Percentiles rank a stretch among this genome's conserved stretches.
phyloP scores from a whole-genome alignment of 2,113 vertebrate genomes.

The Dascyllus trimaculatus region DNA sequence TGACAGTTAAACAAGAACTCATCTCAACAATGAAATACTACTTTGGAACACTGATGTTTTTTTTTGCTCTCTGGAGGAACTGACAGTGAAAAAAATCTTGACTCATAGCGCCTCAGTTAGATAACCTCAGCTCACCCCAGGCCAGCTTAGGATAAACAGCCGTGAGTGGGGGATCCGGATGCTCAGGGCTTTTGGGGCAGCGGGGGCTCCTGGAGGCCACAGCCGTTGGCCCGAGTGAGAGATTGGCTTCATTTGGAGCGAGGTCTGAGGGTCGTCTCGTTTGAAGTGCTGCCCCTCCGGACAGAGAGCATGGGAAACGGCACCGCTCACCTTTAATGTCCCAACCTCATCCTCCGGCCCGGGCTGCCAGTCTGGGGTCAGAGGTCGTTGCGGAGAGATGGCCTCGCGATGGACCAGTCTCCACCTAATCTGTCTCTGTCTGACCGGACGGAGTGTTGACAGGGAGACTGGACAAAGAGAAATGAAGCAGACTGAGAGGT shows the following conservation, averaged over 20 bases:
- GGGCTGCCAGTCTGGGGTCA: conserved; percentile 57
- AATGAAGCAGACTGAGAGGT: conserved; percentile 25
- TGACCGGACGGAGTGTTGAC: conserved; percentile 47
- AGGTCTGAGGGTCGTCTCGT: conserved; percentile 68
- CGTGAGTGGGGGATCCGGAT: conserved; percentile 70
- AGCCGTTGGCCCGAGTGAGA: conserved; percentile 54
- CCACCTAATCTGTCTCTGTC: conserved; percentile 68
- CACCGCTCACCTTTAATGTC: conserved; percentile 67
- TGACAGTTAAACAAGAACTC: conserved; percentile 13
- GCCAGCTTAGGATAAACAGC: conserved; percentile 73
- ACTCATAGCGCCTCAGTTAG: conserved; percentile 59
- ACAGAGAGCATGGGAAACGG: conserved; percentile 77
- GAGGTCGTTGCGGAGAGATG: conserved; percentile 49
- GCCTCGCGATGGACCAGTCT: conserved; percentile 32
- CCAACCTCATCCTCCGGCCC: conserved; percentile 59
- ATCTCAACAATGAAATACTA: conserved; percentile 28
- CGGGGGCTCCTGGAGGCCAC: conserved; percentile 48
- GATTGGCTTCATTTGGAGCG: conserved; percentile 66
- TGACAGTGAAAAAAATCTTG: conserved; percentile 24
- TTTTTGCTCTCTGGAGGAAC: conserved; percentile 45
- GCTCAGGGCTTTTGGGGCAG: conserved; percentile 48
- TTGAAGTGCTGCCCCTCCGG: conserved; percentile 74
- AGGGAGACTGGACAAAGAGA: conserved; percentile 27
- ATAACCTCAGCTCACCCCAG: conserved; percentile 77
- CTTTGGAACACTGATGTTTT: conserved; percentile 46